Conservation (phyloP, 2,888 invertebrate species). For the Cataglyphis cursor region DNA sequence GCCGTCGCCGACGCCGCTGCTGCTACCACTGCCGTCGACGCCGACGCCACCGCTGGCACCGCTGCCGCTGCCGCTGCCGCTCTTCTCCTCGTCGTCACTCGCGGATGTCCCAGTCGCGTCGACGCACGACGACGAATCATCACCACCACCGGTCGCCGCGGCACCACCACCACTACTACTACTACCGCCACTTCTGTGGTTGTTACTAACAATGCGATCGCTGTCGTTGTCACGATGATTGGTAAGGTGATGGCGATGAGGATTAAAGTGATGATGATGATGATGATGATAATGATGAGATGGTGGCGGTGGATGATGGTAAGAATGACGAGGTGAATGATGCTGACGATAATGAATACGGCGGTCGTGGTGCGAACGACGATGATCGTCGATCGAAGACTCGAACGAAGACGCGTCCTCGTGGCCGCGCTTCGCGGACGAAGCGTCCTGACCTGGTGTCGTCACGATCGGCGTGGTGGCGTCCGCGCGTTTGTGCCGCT, state of each 20-base stretch:
- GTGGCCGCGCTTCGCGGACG: constrained; percentile 16
- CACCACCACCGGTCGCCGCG: constrained; percentile 13
- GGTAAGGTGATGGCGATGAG: constrained; percentile 35
- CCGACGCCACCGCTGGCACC: constrained; percentile 77
- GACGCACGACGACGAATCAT: constrained; percentile 16
- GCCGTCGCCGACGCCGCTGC: constrained; percentile 67
- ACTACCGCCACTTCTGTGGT: constrained; percentile 19
- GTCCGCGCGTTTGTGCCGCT: constrained; percentile 79
- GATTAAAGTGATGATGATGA: constrained; percentile 38
- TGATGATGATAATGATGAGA: constrained; percentile 51
- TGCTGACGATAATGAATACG: constrained; percentile 30
- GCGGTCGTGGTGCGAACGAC: background rate
- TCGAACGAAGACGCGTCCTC: constrained; percentile 46
- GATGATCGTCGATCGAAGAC: background rate
- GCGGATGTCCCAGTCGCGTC: constrained; percentile 65
- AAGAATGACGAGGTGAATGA: constrained; percentile 31
- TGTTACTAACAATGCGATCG: constrained; percentile 26
- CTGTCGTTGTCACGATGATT: constrained; percentile 28
- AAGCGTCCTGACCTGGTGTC: constrained; percentile 42
- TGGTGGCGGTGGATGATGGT: constrained; percentile 24
- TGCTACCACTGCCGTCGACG: constrained; percentile 63
- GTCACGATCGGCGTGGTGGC: constrained; percentile 52
- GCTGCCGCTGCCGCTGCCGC: background rate
- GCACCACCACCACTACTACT: background rate
- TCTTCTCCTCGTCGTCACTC: constrained; percentile 61